Conservation (phyloP, 2,888 invertebrate species). For the Chalcis sispes region DNA sequence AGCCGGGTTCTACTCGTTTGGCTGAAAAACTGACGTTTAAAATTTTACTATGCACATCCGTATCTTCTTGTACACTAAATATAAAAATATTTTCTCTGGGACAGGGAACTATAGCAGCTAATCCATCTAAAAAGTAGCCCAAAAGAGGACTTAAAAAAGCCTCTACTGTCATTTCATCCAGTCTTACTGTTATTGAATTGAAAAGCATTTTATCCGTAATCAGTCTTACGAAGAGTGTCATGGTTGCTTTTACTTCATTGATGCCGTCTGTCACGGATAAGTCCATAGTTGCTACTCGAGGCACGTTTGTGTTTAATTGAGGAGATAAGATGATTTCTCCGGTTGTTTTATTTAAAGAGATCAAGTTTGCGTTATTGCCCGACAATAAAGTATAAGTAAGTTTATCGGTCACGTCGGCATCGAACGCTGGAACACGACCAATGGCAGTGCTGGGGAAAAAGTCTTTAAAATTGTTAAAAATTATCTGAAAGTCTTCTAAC, state of each 20-base stretch:
- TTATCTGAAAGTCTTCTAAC: conserved; percentile 93
- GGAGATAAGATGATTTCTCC: conserved; percentile 93
- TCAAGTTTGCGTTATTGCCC: conserved; percentile 94
- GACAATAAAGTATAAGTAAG: conserved; percentile 89
- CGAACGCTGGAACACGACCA: conserved; percentile 93
- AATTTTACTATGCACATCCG: conserved; percentile 90
- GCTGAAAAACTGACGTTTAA: conserved; percentile 97
- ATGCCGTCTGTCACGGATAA: conserved; percentile 95
- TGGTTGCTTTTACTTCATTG: conserved; percentile 94
- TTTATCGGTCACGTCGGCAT: conserved; percentile 95
- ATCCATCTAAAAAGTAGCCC: conserved; percentile 91
- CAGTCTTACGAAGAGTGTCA: conserved; percentile 92
- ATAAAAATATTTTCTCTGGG: conserved; percentile 94
- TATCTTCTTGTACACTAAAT: conserved; percentile 94
- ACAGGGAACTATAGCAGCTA: conserved; percentile 94
- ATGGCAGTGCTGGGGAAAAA: conserved; percentile 95
- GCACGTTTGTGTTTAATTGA: conserved; percentile 96
- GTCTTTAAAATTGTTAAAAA: conserved; percentile 96
- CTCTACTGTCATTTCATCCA: conserved; percentile 95
- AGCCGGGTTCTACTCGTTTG: conserved; percentile 86
- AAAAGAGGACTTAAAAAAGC: conserved; percentile 93
- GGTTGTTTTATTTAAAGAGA: conserved; percentile 88
- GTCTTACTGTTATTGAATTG: conserved; percentile 94
- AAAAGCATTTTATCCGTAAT: conserved; percentile 96
- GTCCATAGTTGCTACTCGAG: conserved; percentile 94